Evolutionary conservation across 1,140 invertebrate genomes (phyloP), one percentile per base, ranked within the genome.

Genomic region (Eulimnadia texana): DNA sequence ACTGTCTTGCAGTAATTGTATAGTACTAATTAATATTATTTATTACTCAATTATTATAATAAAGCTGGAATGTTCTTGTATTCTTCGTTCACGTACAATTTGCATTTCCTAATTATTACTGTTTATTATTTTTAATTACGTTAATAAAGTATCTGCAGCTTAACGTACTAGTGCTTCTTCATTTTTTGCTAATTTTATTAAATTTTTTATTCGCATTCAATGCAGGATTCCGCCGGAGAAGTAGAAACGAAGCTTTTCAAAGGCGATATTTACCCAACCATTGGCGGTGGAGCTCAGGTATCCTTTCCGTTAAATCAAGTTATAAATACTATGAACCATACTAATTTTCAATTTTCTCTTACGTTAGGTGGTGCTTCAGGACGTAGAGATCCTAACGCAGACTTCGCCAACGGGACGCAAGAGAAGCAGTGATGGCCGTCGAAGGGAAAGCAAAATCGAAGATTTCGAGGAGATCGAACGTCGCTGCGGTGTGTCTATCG

Each of bases 191-290:
- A n/a, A n/a, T n/a, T n/a, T n/a, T 42, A 42, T 6, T 42, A 42
- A 42, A 42, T 42, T 42, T 42, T 16, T 16, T 9, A 42, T 42
- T n/a, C n/a, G 33, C 6, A 42, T 10, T 56, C 27, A 24, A 1
- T 56, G 22, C 20, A 87, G 49, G 91, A 96, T 71, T 84, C 85
- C 0, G 84, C 88, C 67, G 95, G 93, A 0, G 90, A 94, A 71
- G 72, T 98, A 1, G 89, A 93, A 74, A 98, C 93, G 0, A 88
- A 88, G 68, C 69, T 97, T 47, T 90, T 90, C 67, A 99, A 98
- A 82, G 93, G 84, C 50, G 88, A 97, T 72, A 86, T 98, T 27
- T 78, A 96, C 16, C 90, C 90, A 11, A 97, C 94, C 0, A 84
- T 84, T 62, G 87, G 86, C 16, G 94, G 95, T 9, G 95, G 95